Evolutionary conservation across 2,113 vertebrate species (phyloP), one percentile per base, ranked within the genome.

Genomic region (Prinia subflava): DNA sequence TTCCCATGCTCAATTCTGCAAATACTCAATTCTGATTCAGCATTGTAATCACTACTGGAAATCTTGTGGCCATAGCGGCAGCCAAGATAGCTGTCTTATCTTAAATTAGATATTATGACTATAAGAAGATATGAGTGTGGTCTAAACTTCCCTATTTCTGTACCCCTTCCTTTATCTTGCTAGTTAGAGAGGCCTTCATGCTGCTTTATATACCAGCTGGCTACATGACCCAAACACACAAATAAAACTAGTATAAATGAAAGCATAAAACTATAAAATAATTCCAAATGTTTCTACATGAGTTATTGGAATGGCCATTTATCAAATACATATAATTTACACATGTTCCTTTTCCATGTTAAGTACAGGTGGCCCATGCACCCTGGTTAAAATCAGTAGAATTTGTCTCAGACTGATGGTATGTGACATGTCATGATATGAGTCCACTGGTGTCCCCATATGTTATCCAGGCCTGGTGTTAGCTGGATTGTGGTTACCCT

Each of bases 371-470:
- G 14, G 25, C 7, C 27, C 7, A 50, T 19, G 9, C 6, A 52
- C 37, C 18, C 46, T 35, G 22, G 7, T 44, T 9, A 52, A 50
- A 68, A 50, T 14, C 17, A 44, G 37, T 5, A 68, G 21, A 52
- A 59, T 50, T 76, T 44, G 31, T 31, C 37, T 49, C 44, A 52
- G 53, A 31, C 9, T 44, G 53, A 52, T 37, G 31, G 25, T 25
- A 59, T 0, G 0, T 35, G 31, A 76, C 62, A 59, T 0, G 0
- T 17, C 35, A 42, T 20, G 5, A 11, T 21, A 31, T 18, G 9
- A 59, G 11, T 18, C 31, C 21, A 15, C 11, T 41, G 15, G 2
- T 30, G 20, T 35, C 13, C 25, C 21, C 33, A 14, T 2, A 1
- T 22, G 14, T 11, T 50, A 22, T 27, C 37, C 33, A 60, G 22